Evolutionary conservation across 53 echinoderm and acorn worm genomes (phyloP), one percentile per base, ranked within the genome.

Genomic region (Paracentrotus lividus): DNA sequence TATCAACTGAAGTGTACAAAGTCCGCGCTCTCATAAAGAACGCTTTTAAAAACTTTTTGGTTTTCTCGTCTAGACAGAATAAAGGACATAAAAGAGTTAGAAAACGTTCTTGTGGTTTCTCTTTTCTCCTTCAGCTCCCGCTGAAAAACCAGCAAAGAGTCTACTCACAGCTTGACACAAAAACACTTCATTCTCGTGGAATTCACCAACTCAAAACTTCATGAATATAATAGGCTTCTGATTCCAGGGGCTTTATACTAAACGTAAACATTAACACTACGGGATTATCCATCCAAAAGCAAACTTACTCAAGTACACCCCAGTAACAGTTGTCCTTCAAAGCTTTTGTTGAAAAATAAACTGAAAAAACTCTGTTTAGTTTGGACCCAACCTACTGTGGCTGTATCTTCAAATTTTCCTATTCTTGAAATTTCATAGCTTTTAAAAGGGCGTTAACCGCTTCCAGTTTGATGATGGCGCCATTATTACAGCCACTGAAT

Each of bases 281-380:
- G 38, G 72, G 72, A 72, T 72, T 72, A 72, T 18, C 72, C 72
- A 38, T 36, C 72, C 8, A 40, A 72, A 36, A 18, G 72, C 5
- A 72, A 72, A 72, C 72, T 72, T 72, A 38, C 36, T 40, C 72
- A 72, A 72, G 72, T 72, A 72, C 40, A 40, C 72, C 72, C 38
- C 36, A 69, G 72, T 72, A 72, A 72, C 72, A n/a, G n/a, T n/a
- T 72, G 72, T 72, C 72, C 72, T 72, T 72, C 72, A 40, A n/a
- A n/a, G 27, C 40, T 72, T 38, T 72, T 72, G 72, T 72, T 40
- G 2, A 14, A 40, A 72, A 40, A 16, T 38, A 72, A 72, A 36
- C 16, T 3, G 20, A 40, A 72, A 21, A 72, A 72, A 38, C 72
- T 40, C 26, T 64, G 38, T 72, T 40, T 69, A 31, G 10, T 34